Percentiles rank a stretch among this genome's conserved stretches.
Conservation (phyloP, 2,113 vertebrate genomes). For the Cariama cristata region DNA sequence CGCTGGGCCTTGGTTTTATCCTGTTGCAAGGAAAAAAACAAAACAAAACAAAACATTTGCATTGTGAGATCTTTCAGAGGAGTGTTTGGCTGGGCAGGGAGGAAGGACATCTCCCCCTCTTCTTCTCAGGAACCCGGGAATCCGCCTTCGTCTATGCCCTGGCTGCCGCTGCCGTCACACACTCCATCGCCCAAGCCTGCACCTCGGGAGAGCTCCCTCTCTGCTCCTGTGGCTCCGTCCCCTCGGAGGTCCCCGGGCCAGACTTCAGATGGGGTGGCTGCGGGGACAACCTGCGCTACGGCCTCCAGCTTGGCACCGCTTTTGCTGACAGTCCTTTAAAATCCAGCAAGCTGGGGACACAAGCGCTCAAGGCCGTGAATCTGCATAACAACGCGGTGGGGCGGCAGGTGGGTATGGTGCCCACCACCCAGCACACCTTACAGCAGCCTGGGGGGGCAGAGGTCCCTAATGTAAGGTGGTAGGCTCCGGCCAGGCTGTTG, state of each 20-base stretch:
- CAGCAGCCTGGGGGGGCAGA: not conserved
- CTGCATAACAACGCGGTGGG: conserved; percentile 80
- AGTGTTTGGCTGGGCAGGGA: not conserved
- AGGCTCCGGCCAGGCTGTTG: not conserved
- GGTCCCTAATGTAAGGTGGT: not conserved
- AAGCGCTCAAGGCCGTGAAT: conserved; percentile 66
- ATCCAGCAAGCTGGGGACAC: conserved; percentile 46
- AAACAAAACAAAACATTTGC: too few species aligned
- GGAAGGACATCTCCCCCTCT: not conserved
- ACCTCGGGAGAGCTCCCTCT: conserved; percentile 74
- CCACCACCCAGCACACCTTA: not conserved
- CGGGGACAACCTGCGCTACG: conserved; percentile 79
- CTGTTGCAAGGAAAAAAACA: too few species aligned
- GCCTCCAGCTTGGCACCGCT: conserved; percentile 78
- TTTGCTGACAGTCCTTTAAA: conserved; percentile 76
- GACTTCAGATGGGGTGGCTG: conserved; percentile 82
- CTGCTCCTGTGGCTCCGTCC: conserved; percentile 76
- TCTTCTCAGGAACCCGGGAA: conserved; percentile 76
- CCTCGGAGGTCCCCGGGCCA: conserved; percentile 63
- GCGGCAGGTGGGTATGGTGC: conserved; percentile 57
- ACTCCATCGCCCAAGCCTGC: conserved; percentile 76
- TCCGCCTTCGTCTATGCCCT: conserved; percentile 78
- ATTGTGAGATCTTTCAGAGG: rapidly evolving
- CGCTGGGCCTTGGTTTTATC: not conserved
- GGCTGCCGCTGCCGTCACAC: conserved; percentile 69